Conservation (phyloP, 2,888 invertebrate genomes). For the Sussaba pulchella region DNA sequence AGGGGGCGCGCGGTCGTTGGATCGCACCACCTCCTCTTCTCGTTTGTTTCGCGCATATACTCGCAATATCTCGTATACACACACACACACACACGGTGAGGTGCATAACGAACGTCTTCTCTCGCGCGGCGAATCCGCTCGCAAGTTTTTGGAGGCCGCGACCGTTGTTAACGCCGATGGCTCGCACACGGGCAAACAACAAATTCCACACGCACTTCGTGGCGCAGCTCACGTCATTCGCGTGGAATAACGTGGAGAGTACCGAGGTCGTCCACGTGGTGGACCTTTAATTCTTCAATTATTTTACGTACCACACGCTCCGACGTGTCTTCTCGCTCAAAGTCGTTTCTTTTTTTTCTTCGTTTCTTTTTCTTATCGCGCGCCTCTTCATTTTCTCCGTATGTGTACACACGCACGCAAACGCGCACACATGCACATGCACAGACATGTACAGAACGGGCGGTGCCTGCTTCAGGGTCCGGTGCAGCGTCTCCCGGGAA, state of each 20-base stretch:
- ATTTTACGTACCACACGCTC: conserved; percentile 28
- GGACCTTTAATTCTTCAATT: conserved; percentile 36
- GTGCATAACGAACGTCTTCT: conserved; percentile 11
- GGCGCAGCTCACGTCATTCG: conserved; percentile 8
- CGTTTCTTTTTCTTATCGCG: no score
- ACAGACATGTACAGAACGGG: neutral
- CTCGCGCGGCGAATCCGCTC: neutral
- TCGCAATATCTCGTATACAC: no score
- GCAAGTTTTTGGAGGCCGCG: conserved; percentile 7
- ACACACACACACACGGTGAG: neutral
- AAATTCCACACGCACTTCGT: neutral
- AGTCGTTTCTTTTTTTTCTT: conserved; percentile 20
- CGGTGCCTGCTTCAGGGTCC: conserved; percentile 6
- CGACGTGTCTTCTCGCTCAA: conserved; percentile 7
- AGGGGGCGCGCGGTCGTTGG: conserved; percentile 13
- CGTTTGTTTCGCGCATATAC: no score
- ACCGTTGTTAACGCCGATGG: neutral
- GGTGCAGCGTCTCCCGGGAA: conserved; percentile 4
- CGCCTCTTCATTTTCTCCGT: conserved; percentile 26
- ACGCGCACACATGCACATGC: neutral
- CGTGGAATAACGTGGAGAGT: neutral
- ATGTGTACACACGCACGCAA: no score
- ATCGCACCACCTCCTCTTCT: neutral
- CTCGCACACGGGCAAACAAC: neutral
- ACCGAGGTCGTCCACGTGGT: conserved; percentile 23